Conservation (phyloP, 1,140 invertebrate genomes). For the Atopsyche davidsoni region DNA sequence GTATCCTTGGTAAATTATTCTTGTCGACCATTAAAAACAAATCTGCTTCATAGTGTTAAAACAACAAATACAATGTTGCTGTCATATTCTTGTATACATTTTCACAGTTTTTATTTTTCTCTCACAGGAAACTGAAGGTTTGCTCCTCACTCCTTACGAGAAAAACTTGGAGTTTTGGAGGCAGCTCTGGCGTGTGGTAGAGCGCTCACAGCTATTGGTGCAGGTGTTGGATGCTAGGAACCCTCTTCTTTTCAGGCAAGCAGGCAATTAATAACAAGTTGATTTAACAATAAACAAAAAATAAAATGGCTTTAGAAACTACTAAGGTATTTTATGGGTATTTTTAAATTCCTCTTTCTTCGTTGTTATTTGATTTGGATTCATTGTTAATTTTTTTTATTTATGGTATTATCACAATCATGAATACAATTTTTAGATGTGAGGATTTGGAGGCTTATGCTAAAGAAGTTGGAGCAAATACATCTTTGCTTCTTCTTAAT, state of each 20-base stretch:
- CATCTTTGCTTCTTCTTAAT: constrained; percentile 85
- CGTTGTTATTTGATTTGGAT: neutral
- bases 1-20: too few species aligned
- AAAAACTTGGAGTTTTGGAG: constrained; percentile 98
- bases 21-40: too few species aligned
- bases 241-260: constrained; percentile 80
- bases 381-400: neutral
- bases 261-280: neutral
- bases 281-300: neutral
- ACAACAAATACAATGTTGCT: too few species aligned
- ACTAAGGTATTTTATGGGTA: neutral
- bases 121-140: constrained; percentile 59
- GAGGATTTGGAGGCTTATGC: constrained; percentile 93
- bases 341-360: neutral
- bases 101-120: too few species aligned
- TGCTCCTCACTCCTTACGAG: constrained; percentile 94
- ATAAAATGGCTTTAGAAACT: neutral
- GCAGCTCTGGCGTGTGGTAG: constrained; percentile 96
- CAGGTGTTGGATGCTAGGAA: constrained; percentile 97
- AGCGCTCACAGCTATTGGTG: constrained; percentile 90
- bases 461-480: constrained; percentile 65
- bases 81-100: too few species aligned
- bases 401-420: neutral
- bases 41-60: too few species aligned
- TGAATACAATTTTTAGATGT: constrained; percentile 53